Evolutionary conservation across 2,888 invertebrate species (phyloP), one percentile per base, ranked within the genome.

Genomic region (Heliconius ethilla): DNA sequence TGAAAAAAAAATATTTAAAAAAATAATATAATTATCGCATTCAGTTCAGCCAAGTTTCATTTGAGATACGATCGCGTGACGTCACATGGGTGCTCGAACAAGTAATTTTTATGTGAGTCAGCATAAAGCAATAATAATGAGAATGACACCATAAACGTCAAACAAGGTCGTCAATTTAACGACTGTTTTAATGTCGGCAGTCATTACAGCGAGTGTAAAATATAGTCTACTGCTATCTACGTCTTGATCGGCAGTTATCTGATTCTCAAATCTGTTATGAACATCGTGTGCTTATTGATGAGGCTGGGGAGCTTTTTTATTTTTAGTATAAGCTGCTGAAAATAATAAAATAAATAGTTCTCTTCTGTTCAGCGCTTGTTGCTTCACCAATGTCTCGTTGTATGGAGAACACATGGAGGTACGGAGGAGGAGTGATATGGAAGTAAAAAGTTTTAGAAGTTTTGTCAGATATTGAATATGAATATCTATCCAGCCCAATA

Each of bases 131-230:
- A 85, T 88, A 86, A 86, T 86, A 84, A 86, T 85, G 85, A 83
- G 83, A 84, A 86, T 84, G 85, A 83, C 83, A 84, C 83, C 83
- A 84, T 85, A 85, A 86, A 86, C 84, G 83, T 82, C 83, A 84
- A 86, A 86, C 87, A 87, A 81, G 83, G 84, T 83, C 85, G 84
- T 82, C 83, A 83, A 81, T 81, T 90, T 90, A 86, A 91, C 86
- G 87, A 86, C 81, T 62, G 79, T 88, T 89, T 89, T 87, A 89
- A 82, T 84, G 85, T 86, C 81, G 81, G 81, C 55, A 83, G 84
- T 84, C 84, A 81, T 85, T 82, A 81, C 80, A 81, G 79, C 76
- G 78, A 81, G 84, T 80, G 85, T 86, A 83, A 88, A 89, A 86
- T 82, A 83, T 86, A 86, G 86, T 87, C 85, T 84, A 85, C 83